These are phyloP conservation scores for Antennarius striatus DNA, from an alignment of 2,113 vertebrate species.

Conservation along the genomic window DNA sequence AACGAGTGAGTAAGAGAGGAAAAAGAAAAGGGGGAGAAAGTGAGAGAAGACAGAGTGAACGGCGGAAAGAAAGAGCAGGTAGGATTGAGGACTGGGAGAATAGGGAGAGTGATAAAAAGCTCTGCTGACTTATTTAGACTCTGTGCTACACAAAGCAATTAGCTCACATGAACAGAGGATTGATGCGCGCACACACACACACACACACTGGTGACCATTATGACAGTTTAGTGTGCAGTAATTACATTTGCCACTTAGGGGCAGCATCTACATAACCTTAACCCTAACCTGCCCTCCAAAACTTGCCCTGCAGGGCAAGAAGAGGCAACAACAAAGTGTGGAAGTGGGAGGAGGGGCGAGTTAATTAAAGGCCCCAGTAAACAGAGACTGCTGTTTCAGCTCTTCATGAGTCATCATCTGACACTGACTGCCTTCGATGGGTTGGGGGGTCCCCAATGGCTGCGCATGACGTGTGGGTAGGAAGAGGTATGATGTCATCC, in stretches of 20 bases:
- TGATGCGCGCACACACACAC: neutral
- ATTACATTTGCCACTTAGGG: constrained; percentile 76
- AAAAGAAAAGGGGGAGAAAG: neutral
- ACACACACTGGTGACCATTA: constrained; percentile 27
- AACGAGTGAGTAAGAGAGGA: neutral
- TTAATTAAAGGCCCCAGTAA: neutral
- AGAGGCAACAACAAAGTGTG: constrained; percentile 2
- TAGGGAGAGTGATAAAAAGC: constrained; percentile 49
- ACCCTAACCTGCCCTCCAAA: constrained; percentile 59
- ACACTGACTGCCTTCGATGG: neutral
- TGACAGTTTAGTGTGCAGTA: constrained; percentile 70
- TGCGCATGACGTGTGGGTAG: too few species aligned
- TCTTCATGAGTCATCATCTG: neutral
- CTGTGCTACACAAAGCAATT: constrained; percentile 66
- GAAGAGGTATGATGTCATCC: too few species aligned
- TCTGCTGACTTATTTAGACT: constrained; percentile 70
- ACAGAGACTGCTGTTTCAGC: neutral
- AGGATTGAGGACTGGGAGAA: constrained; percentile 34
- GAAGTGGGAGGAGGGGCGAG: neutral
- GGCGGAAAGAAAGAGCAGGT: constrained; percentile 40
- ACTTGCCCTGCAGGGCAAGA: constrained; percentile 27
- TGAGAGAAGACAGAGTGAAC: constrained; percentile 12
- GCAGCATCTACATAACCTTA: constrained; percentile 78
- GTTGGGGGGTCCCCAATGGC: neutral
- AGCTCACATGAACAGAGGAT: constrained; percentile 52